Base-by-base conservation (phyloP, 2,113 vertebrate genomes). In the Austrofundulus limnaeus region DNA sequence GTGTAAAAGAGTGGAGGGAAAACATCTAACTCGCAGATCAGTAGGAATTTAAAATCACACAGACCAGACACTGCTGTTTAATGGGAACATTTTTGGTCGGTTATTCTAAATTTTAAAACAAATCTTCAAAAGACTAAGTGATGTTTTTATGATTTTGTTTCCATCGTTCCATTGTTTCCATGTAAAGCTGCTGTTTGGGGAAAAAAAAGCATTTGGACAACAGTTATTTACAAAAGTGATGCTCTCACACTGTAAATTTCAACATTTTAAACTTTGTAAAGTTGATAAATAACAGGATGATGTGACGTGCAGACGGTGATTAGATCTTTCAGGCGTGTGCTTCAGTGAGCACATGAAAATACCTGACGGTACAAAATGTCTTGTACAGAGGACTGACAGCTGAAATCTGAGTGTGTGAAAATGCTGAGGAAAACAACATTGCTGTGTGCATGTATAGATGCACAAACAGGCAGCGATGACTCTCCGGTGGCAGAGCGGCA, bases 351-450 rank as follows among this genome's bases (percentile, higher is more conserved):
- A 43, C 7, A 42, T 56, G 14, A 79, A 83, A 83, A 67, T 43
- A 17, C 72, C 61, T n/a, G 66, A 81, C 58, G 5, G 37, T 19
- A 60, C 68, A 76, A 62, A 75, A 64, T 59, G 51, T 28, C 21
- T 46, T 47, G 13, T 24, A 24, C 25, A 46, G 61, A 38, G 4
- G 57, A 49, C 31, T 54, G 62, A 56, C 38, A 63, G 38, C 52
- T 86, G 69, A 85, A 85, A 84, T 83, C 39, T 80, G 70, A 87
- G 66, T 79, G 52, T 78, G 60, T 60, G 68, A 82, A 85, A 79
- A 60, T 85, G 82, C 84, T 89, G 81, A 88, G 75, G 21, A 17
- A 67, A 68, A 49, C 46, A 54, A 61, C 41, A 66, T 58, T 64
- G 20, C 53, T 37, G 37, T 58, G 37, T 66, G 61, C 45, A 45